A percentile compares a stretch with the other conserved stretches of the same genome.
These are phyloP conservation scores for Globodera rostochiensis DNA, from an alignment of 1,140 invertebrate genomes.

Conservation along the genomic window DNA sequence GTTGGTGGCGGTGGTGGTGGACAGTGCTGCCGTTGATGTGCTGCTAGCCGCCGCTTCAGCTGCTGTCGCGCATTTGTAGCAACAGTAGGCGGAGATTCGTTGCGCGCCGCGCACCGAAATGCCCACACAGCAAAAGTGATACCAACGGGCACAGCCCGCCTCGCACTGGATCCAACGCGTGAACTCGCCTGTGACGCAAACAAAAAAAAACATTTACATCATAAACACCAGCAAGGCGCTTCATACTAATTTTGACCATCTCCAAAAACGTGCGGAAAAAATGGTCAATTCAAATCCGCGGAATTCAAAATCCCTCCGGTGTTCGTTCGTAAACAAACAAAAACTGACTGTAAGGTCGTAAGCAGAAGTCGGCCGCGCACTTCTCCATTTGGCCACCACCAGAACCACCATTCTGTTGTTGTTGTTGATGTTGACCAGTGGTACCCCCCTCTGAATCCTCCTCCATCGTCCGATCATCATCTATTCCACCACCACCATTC, in stretches of 20 bases:
- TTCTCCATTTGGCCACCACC: constrained; percentile 25
- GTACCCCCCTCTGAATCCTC: not conserved
- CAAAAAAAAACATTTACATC: not conserved
- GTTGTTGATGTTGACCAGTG: not conserved
- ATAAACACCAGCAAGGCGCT: too few relatives aligned
- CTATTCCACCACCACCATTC: not conserved
- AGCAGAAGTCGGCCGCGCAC: constrained; percentile 40
- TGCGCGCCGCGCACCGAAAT: constrained; percentile 37
- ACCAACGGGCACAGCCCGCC: constrained; percentile 24
- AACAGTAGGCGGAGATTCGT: constrained; percentile 35
- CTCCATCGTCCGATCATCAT: not conserved
- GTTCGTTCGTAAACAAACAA: not conserved
- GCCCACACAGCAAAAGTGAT: constrained; percentile 41
- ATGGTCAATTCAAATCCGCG: constrained; percentile 6
- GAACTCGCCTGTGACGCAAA: constrained; percentile 31
- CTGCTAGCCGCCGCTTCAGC: not conserved
- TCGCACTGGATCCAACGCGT: constrained; percentile 44
- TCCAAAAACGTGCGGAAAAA: not conserved
- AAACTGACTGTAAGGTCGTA: constrained; percentile 39
- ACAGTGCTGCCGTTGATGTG: not conserved
- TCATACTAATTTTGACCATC: too few relatives aligned
- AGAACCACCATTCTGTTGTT: not conserved
- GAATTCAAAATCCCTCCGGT: not conserved
- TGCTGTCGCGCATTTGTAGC: constrained; percentile 27
- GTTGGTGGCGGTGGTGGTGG: not conserved